Percentiles rank a stretch among this genome's conserved stretches.
These are phyloP conservation scores for Nasonovia ribisnigri DNA, from an alignment of 2,888 invertebrate species.

Conservation along the genomic window DNA sequence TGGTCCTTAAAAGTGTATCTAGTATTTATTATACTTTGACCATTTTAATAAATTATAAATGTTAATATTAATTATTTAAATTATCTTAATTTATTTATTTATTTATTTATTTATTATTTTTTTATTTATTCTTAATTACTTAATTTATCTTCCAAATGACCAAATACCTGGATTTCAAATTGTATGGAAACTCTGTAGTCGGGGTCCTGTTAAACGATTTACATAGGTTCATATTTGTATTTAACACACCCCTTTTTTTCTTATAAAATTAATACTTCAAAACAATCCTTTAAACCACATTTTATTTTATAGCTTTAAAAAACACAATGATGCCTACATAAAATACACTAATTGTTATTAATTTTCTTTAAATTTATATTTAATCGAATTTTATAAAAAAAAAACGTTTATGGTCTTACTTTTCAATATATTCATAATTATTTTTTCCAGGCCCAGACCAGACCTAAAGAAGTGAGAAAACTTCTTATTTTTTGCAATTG, in stretches of 20 bases:
- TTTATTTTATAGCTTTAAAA: neutral
- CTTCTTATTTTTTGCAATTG: neutral
- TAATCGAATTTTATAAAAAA: neutral
- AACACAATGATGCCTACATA: neutral
- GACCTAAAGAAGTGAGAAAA: neutral
- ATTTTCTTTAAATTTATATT: neutral
- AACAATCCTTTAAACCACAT: neutral
- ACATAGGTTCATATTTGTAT: neutral
- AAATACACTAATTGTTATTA: neutral
- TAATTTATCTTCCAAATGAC: too few relatives aligned
- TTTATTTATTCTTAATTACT: too few relatives aligned
- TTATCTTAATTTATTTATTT: too few relatives aligned
- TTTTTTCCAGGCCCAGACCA: neutral
- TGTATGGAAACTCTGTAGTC: neutral
- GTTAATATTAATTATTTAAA: too few relatives aligned
- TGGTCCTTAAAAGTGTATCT: too few relatives aligned
- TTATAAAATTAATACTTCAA: neutral
- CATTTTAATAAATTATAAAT: too few relatives aligned
- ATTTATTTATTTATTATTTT: too few relatives aligned
- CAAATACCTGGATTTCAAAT: neutral
- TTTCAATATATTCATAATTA: neutral
- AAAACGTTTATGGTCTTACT: neutral
- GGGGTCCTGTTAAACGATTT: neutral
- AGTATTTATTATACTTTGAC: too few relatives aligned
- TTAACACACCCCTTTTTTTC: neutral